Base-by-base conservation (phyloP, 2,888 invertebrate genomes). In the Gisinianus flammeolus region DNA sequence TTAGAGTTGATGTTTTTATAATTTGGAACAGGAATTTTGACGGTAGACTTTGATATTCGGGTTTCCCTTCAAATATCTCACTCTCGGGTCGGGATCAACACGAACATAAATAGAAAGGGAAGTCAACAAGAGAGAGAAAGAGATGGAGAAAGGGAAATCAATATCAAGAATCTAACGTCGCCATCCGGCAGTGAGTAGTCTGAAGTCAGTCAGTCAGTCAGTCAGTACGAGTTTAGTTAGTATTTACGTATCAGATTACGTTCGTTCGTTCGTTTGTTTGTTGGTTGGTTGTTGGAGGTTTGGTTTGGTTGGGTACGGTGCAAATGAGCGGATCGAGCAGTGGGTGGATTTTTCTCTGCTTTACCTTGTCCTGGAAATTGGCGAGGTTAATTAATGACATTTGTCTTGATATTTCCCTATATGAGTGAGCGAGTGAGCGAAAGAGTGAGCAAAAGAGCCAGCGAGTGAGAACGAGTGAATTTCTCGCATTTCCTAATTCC, bases 331-430 rank as follows among this genome's bases (percentile, higher is more conserved):
- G 44, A 44, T 44, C 44, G 44, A 44, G 44, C n/a, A n/a, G 22
- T 28, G 54, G 35, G 26, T 70, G 24, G 26, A 70, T 70, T 70
- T 70, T 70, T 35, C 28, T 52, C 70, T 67, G 33, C 54, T 26
- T 70, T 52, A 26, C 44, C 33, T 70, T 70, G 44, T 54, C 70
- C 28, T 62, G 62, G 62, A 73, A 73, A 73, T 73, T 35, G 33
- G 31, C 73, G 62, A 62, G 73, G 73, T 73, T 73, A 73, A 73
- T 73, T 73, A 73, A 73, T 73, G 73, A 64, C 62, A 73, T 73
- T 73, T 73, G 62, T 73, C 62, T 62, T 62, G 62, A 73, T 73
- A 68, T 68, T 68, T 68, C n/a, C 68, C 68, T 68, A 30, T 44
- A 6, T 10, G 16, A 8, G 64, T 16, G n/a, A 44, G 44, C 12